Evolutionary conservation across 2,797 vertebrate species (phyloP).

Genomic region (Takifugu ocellatus): DNA sequence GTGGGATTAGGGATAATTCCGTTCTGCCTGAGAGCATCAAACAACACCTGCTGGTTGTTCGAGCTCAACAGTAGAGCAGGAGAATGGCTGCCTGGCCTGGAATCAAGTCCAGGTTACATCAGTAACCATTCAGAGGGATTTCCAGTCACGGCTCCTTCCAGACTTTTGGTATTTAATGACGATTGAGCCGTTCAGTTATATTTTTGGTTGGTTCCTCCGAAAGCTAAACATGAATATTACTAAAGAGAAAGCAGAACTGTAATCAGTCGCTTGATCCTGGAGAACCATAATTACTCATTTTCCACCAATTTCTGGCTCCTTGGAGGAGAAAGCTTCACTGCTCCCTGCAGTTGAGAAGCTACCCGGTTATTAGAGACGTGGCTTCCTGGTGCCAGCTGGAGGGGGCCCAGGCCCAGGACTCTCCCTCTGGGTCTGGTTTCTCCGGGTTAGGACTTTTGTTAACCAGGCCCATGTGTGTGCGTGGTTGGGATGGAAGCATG

Average conservation of each 20-base stretch:
- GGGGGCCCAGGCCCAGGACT: constrained; percentile 58
- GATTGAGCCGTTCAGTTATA: constrained; percentile 20
- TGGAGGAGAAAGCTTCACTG: constrained; percentile 54
- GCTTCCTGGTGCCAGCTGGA: constrained; percentile 71
- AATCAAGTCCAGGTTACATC: constrained; percentile 26
- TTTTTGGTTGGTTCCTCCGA: constrained; percentile 53
- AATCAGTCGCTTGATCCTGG: constrained; percentile 70
- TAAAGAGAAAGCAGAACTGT: constrained; percentile 62
- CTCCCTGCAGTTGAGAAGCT: constrained; percentile 71
- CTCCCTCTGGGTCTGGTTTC: constrained; percentile 52
- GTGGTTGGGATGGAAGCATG: not conserved
- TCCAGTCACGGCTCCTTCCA: constrained; percentile 14
- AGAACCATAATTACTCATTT: constrained; percentile 79
- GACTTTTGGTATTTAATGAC: constrained; percentile 3
- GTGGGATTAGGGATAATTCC: constrained; percentile 24
- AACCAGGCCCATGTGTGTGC: constrained; percentile 21
- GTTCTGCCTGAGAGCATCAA: constrained; percentile 19
- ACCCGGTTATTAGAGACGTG: constrained; percentile 75
- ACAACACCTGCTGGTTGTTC: constrained; percentile 24
- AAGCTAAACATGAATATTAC: constrained; percentile 66
- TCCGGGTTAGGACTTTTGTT: constrained; percentile 39
- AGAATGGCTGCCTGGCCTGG: constrained; percentile 5
- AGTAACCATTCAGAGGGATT: constrained; percentile 14
- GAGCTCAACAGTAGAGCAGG: constrained; percentile 1
- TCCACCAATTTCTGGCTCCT: constrained; percentile 66